Conservation (phyloP, 2,113 vertebrate species). For the Tringa solitaria region DNA sequence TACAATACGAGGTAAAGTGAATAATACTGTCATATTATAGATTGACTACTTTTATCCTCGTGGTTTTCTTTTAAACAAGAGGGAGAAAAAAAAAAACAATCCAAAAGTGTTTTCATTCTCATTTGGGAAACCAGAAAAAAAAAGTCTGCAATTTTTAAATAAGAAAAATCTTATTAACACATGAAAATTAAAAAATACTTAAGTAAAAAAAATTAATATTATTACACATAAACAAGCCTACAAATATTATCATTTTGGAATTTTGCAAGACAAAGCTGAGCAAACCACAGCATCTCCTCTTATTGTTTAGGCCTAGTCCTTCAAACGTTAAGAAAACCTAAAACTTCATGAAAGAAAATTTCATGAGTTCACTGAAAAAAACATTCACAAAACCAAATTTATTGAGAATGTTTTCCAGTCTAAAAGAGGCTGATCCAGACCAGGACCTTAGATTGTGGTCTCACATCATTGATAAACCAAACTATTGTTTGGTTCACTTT, state of each 20-base stretch:
- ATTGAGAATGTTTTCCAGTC: background rate
- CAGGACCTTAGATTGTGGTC: background rate
- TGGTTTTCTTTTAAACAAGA: background rate
- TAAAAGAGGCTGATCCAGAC: background rate
- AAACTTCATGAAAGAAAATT: background rate
- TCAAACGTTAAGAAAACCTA: background rate
- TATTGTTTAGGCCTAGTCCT: background rate
- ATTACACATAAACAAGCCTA: background rate
- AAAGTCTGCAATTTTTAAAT: background rate
- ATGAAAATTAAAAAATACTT: background rate
- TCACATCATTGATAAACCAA: background rate
- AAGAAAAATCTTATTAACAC: background rate
- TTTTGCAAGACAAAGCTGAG: background rate
- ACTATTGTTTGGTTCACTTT: background rate
- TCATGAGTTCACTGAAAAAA: background rate
- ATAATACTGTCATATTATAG: background rate
- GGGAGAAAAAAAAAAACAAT: no score
- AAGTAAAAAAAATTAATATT: background rate
- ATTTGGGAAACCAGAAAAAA: background rate
- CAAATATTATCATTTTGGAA: background rate
- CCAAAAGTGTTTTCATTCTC: background rate
- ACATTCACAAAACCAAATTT: background rate
- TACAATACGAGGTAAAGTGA: background rate
- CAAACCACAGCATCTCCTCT: background rate
- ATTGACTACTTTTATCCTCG: background rate